Evolutionary conservation across 2,113 vertebrate genomes (phyloP), one percentile per base, ranked within the genome.

Genomic region (Pseudolaguvia tuberculata): DNA sequence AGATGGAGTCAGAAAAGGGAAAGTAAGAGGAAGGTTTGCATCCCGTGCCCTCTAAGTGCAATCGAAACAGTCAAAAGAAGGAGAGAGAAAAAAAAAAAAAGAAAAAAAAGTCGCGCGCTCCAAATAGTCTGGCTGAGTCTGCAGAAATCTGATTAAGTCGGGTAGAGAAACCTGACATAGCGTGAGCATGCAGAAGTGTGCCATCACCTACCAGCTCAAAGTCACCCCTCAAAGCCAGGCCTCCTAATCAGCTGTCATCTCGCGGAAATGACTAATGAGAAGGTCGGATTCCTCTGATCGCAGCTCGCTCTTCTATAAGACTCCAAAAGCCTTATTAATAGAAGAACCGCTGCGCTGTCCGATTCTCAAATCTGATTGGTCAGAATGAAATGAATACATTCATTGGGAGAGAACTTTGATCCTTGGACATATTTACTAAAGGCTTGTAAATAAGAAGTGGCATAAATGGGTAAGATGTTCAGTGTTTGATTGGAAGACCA

Each of bases 121-220:
- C 58, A 80, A 82, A 83, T 82, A 78, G 63, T 76, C 75, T 65
- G 27, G 70, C 75, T 84, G 83, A 84, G 39, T 81, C 79, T 74
- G 79, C 83, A 82, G 77, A 83, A 78, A 81, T 82, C 77, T 73
- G 84, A 77, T 81, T 80, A 76, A 82, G 78, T 72, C 50, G 27
- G 70, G 78, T 67, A 76, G 62, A 78, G 57, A 80, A 83, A 83
- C 81, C 79, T 84, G 80, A 81, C 74, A 81, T 75, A 61, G 51
- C 78, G 78, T 42, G 73, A 83, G 59, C 61, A 62, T 48, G 73
- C 72, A 77, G 50, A 68, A 80, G 55, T 73, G 45, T 67, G 25
- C 39, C 50, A 78, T 53, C 70, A 29, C 53, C 65, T 76, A 52
- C 45, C 4, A 50, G 63, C 71, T 74, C 56, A 84, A 84, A 81